Base-by-base conservation (phyloP, 2,888 invertebrate genomes). In the Tenthredo mesomela region DNA sequence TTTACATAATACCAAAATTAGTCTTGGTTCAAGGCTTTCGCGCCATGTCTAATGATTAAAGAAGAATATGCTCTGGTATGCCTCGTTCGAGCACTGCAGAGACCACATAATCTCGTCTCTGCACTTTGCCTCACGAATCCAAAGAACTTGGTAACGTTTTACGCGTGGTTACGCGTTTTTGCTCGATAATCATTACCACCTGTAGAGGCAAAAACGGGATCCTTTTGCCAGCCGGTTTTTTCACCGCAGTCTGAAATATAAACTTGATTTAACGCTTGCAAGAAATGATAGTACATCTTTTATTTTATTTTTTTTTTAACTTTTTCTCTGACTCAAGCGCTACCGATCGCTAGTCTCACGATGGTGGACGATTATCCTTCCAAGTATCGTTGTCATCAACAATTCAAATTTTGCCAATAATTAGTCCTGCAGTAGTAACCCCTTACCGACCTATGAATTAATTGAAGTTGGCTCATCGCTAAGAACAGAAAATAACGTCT, bases 401-500 rank as follows among this genome's bases (percentile, higher is more conserved):
- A 58, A 80, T 80, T 80, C 80, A 61, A 61, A 80, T 80, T 80
- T 58, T 12, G 15, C 12, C 40, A n/a, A 61, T 50, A 61, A 80
- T 80, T 78, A 78, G 58, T 78, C 78, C 33, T 70, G 70, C 37
- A 37, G 33, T 18, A 33, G 3, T n/a, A 78, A 29, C 78, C 54
- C 15, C 21, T 47, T 75, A 58, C n/a, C 54, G 61, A 80, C 25
- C 61, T 25, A 58, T 15, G 61, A 61, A 40, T 80, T 37, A 80
- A 80, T 80, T 80, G 61, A 58, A 18, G 50, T 80, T 80, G 21
- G 40, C 58, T 80, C 58, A 80, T 80, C 80, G 25, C 7, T 40
- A 9, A 40, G 12, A 21, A 37, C 37, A 61, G 58, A 12, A 40
- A 80, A 61, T 61, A 12, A 58, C 21, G 85, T 88, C 88, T 89